These are phyloP conservation scores for Acanthurus tractus DNA, from an alignment of 2,797 vertebrate genomes.

Conservation along the genomic window DNA sequence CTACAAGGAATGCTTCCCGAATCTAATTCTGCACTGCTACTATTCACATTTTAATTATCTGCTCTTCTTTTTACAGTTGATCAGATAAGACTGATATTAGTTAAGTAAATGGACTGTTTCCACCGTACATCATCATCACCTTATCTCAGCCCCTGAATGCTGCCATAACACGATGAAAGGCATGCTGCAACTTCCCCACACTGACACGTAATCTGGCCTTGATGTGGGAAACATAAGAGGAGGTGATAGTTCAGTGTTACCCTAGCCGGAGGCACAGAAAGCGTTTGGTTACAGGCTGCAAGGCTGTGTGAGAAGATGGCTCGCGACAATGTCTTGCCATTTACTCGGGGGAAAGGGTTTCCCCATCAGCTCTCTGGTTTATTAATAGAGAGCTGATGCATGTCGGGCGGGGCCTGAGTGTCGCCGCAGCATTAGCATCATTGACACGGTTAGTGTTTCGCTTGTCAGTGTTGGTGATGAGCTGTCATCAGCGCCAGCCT, in stretches of 20 bases:
- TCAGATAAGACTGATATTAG: slow-evolving; percentile 44
- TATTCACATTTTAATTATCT: slow-evolving; percentile 43
- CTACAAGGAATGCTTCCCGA: slow-evolving; percentile 37
- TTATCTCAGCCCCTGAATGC: slow-evolving; percentile 20
- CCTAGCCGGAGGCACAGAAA: slow-evolving; percentile 22
- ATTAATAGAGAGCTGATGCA: slow-evolving; percentile 67
- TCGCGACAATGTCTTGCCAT: slow-evolving; percentile 45
- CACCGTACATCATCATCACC: slow-evolving; percentile 15
- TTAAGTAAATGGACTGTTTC: slow-evolving; percentile 43
- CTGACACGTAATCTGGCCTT: slow-evolving; percentile 43
- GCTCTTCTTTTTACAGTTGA: slow-evolving; percentile 12
- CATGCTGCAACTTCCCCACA: slow-evolving; percentile 27
- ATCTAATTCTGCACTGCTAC: slow-evolving; percentile 49
- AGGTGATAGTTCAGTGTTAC: slow-evolving; percentile 37
- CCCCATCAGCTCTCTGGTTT: slow-evolving; percentile 53
- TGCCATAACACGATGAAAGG: slow-evolving; percentile 40
- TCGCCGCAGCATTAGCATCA: slow-evolving; percentile 32
- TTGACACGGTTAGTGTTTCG: slow-evolving; percentile 70
- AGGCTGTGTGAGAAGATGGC: slow-evolving; percentile 43
- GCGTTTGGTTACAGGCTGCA: slow-evolving; percentile 56
- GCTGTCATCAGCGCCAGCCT: slow-evolving; percentile 61
- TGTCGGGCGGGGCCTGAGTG: slow-evolving; percentile 22
- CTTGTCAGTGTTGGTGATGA: slow-evolving; percentile 66
- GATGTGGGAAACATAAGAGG: slow-evolving; percentile 40
- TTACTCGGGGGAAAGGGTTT: slow-evolving; percentile 51